Evolutionary conservation across 2,113 vertebrate species (phyloP).

Genomic region (Chelonoidis abingdonii): DNA sequence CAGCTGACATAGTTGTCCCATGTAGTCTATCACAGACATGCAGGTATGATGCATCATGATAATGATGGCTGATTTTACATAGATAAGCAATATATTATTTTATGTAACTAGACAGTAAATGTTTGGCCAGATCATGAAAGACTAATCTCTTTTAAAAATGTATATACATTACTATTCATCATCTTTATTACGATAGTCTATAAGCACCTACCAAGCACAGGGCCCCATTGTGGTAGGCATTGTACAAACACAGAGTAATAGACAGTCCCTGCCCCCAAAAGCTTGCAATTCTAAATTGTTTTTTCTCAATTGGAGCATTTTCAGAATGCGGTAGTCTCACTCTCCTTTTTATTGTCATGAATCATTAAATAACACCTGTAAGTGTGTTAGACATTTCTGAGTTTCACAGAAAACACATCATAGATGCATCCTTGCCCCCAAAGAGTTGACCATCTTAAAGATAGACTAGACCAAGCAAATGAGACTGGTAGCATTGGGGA

Average conservation of each 20-base stretch:
- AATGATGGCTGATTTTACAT: not conserved
- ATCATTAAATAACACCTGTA: not conserved
- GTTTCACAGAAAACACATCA: not conserved
- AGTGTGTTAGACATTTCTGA: not conserved
- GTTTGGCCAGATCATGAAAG: not conserved
- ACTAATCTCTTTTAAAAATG: not conserved
- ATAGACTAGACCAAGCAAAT: not conserved
- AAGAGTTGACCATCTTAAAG: not conserved
- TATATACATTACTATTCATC: rapidly evolving
- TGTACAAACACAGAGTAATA: not conserved
- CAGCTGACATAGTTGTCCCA: not conserved
- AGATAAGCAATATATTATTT: not conserved
- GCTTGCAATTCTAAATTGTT: not conserved
- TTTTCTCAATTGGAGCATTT: not conserved
- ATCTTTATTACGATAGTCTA: not conserved
- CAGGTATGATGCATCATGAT: not conserved
- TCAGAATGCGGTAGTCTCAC: not conserved
- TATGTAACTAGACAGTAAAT: not conserved
- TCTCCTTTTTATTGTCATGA: not conserved
- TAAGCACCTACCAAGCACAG: not conserved
- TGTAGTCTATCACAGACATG: not conserved
- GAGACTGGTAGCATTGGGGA: not conserved
- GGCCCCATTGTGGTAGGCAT: not conserved
- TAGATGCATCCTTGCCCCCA: not conserved
- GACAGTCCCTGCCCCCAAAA: not conserved